Percentiles rank a stretch among this genome's conserved stretches.
Evolutionary conservation across 2,888 invertebrate genomes (phyloP).

Genomic region (Perdita meconis): DNA sequence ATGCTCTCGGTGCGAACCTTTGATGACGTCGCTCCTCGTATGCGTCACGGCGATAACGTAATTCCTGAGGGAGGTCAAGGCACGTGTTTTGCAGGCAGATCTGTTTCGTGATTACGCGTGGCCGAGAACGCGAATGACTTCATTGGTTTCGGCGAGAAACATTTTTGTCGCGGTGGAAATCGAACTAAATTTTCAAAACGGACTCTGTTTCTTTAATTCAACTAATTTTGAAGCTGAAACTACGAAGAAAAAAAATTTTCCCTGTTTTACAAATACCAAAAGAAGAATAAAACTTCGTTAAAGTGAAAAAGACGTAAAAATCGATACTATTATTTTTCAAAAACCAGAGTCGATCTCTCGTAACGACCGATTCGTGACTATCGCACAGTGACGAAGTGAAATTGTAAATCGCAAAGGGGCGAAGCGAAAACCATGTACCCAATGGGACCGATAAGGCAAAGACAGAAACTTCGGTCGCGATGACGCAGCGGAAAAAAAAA

Average conservation of each 20-base stretch:
- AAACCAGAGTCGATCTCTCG: background rate
- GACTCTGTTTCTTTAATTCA: too few species aligned
- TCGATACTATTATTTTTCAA: background rate
- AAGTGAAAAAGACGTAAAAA: background rate
- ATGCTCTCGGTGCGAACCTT: conserved; percentile 35
- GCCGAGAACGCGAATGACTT: too few species aligned
- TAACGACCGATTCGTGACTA: background rate
- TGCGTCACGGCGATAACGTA: conserved; percentile 69
- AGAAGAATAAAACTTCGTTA: background rate
- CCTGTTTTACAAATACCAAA: too few species aligned
- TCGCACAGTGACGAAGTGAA: background rate
- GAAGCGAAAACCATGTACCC: background rate
- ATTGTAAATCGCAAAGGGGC: conserved; percentile 10
- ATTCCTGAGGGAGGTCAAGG: conserved; percentile 73
- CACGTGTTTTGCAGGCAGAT: conserved; percentile 28
- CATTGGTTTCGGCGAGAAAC: too few species aligned
- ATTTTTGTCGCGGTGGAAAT: too few species aligned
- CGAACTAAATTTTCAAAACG: too few species aligned
- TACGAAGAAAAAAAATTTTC: too few species aligned
- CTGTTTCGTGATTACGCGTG: too few species aligned
- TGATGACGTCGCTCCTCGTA: conserved; percentile 65
- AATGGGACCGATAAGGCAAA: background rate
- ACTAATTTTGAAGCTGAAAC: too few species aligned
- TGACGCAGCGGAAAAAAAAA: conserved; percentile 1
- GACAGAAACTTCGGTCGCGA: background rate